Evolutionary conservation across 2,888 invertebrate genomes (phyloP).

Genomic region (Phaonia tiefii): DNA sequence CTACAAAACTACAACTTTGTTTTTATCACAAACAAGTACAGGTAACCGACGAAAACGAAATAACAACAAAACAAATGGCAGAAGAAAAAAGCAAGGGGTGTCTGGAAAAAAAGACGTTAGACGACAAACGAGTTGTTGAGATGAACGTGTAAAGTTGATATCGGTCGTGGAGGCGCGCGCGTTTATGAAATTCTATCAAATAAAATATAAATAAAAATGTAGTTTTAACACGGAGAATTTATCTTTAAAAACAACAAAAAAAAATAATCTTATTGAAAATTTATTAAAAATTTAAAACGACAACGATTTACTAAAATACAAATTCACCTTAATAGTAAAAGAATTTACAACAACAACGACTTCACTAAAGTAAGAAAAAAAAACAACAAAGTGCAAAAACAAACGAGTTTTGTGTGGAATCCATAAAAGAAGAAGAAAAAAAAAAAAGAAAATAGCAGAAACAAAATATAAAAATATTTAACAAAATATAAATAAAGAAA

Average conservation of each 20-base stretch:
- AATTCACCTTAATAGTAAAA: conserved; percentile 28
- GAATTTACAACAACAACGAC: conserved; percentile 61
- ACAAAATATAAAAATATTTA: conserved; percentile 11
- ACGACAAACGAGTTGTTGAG: conserved; percentile 72
- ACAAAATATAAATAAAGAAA: neutral
- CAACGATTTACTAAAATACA: conserved; percentile 44
- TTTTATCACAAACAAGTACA: conserved; percentile 23
- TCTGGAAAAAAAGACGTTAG: conserved; percentile 67
- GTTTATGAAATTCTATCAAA: conserved; percentile 31
- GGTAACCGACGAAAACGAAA: conserved; percentile 50
- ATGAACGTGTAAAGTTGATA: conserved; percentile 69
- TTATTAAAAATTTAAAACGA: conserved; percentile 29
- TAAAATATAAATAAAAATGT: conserved; percentile 19
- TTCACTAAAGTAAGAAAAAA: conserved; percentile 42
- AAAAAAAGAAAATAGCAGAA: conserved; percentile 34
- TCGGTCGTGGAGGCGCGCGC: conserved; percentile 54
- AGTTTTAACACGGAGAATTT: conserved; percentile 10
- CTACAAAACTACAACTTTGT: conserved; percentile 53
- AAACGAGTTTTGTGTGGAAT: conserved; percentile 43
- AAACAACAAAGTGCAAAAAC: conserved; percentile 57
- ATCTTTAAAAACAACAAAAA: conserved; percentile 26
- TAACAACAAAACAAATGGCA: conserved; percentile 63
- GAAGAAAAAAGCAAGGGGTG: too few relatives aligned
- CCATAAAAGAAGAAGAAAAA: conserved; percentile 21
- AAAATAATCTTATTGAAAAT: conserved; percentile 9